Evolutionary conservation across 2,797 vertebrate species (phyloP).

Genomic region (Sebastolobus alascanus): DNA sequence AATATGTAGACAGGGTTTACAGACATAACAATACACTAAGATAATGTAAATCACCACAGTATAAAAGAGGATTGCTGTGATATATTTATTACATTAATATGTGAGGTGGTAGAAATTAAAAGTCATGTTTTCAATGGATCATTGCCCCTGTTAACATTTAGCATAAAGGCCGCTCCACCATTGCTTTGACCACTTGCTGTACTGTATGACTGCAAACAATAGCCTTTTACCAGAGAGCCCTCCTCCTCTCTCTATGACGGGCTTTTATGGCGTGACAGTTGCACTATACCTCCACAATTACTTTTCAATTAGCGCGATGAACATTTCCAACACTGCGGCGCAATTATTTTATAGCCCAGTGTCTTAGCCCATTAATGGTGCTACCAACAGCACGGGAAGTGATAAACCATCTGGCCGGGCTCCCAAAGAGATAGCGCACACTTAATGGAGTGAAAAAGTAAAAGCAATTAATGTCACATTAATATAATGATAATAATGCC

Average conservation of each 20-base stretch:
- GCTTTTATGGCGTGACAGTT: slow-evolving; percentile 86
- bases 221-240: slow-evolving; percentile 73
- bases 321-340: slow-evolving; percentile 86
- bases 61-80: slow-evolving; percentile 47
- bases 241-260: slow-evolving; percentile 79
- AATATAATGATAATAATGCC: slow-evolving; percentile 92
- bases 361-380: slow-evolving; percentile 89
- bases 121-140: slow-evolving; percentile 73
- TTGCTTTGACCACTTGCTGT: slow-evolving; percentile 71
- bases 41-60: slow-evolving; percentile 58
- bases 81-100: slow-evolving; percentile 63
- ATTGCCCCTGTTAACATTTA: slow-evolving; percentile 75
- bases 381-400: slow-evolving; percentile 87
- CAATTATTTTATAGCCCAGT: slow-evolving; percentile 90
- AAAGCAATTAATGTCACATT: slow-evolving; percentile 93
- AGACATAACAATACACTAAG: slow-evolving; percentile 42
- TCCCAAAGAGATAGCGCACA: slow-evolving; percentile 89
- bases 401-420: slow-evolving; percentile 90
- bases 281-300: slow-evolving; percentile 89
- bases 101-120: slow-evolving; percentile 53
- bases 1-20: slow-evolving; percentile 56
- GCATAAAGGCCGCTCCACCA: slow-evolving; percentile 55
- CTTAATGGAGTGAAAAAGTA: slow-evolving; percentile 92
- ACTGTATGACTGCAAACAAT: slow-evolving; percentile 78
- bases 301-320: slow-evolving; percentile 90